Evolutionary conservation across 2,113 vertebrate genomes (phyloP).

Genomic region (Henicopernis longicauda): DNA sequence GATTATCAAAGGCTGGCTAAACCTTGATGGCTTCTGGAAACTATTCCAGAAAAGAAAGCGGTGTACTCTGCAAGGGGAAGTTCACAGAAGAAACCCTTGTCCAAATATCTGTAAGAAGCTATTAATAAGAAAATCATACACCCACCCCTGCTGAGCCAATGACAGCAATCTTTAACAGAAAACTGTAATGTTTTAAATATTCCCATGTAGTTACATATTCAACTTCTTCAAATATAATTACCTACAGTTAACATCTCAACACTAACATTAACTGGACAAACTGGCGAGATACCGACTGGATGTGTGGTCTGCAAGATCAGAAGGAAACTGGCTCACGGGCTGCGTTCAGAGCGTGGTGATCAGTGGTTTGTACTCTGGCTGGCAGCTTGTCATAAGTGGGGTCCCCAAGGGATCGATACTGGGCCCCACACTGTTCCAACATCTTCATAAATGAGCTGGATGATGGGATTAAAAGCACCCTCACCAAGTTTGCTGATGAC

Average conservation of each 20-base stretch:
- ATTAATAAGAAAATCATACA: neutral
- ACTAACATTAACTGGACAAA: neutral
- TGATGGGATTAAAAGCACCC: neutral
- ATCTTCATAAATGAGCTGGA: neutral
- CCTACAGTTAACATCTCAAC: neutral
- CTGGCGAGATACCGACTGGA: neutral
- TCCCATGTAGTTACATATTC: neutral
- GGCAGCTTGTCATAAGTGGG: neutral
- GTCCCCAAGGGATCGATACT: neutral
- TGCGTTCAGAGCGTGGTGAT: accelerated
- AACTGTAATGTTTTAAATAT: neutral
- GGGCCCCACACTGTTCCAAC: neutral
- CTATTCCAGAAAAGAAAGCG: neutral
- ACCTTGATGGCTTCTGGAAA: neutral
- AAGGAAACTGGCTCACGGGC: accelerated
- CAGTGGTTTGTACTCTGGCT: too few species aligned
- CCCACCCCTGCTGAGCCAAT: neutral
- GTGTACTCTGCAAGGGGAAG: neutral
- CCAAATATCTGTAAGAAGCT: neutral
- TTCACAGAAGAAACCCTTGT: neutral
- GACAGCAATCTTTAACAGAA: neutral
- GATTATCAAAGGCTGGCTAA: neutral
- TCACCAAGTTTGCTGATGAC: too few species aligned
- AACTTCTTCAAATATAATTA: neutral
- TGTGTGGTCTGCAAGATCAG: neutral